A percentile compares a stretch with the other conserved stretches of the same genome.
Evolutionary conservation across 1,140 invertebrate genomes (phyloP).

Genomic region (Euura lappo): DNA sequence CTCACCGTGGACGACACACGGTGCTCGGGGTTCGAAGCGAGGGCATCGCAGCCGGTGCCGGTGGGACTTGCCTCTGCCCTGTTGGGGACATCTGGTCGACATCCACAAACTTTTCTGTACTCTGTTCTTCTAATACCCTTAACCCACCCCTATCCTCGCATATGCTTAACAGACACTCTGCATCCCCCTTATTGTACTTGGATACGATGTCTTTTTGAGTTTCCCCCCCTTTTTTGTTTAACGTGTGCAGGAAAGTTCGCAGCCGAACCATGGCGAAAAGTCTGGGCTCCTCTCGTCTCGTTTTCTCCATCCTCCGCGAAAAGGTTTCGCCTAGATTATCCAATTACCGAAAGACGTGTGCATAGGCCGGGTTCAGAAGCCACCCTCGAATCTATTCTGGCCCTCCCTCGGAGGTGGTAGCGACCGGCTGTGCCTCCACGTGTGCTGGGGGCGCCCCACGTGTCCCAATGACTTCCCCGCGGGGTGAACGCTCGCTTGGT

Average conservation of each 20-base stretch:
- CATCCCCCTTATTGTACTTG: constrained; percentile 19
- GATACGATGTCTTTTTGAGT: not conserved
- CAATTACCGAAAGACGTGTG: too few species aligned
- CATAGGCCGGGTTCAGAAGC: not conserved
- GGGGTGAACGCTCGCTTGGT: constrained; percentile 1
- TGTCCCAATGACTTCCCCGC: constrained; percentile 2
- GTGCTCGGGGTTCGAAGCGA: not conserved
- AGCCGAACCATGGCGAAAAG: too few species aligned
- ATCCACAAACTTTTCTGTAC: constrained; percentile 34
- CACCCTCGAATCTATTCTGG: constrained; percentile 5
- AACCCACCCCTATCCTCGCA: constrained; percentile 48
- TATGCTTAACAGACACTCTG: constrained; percentile 51
- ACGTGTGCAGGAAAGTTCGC: too few species aligned
- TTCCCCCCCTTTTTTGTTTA: not conserved
- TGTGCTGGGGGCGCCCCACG: not conserved
- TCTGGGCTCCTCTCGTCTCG: too few species aligned
- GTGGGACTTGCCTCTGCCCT: constrained; percentile 46
- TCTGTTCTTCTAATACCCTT: constrained; percentile 30
- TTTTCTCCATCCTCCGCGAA: too few species aligned
- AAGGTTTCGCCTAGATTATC: too few species aligned
- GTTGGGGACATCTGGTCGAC: constrained; percentile 49
- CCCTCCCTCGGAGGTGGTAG: constrained; percentile 2
- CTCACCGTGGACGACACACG: not conserved
- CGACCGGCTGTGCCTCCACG: not conserved
- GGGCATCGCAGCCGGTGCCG: constrained; percentile 27